A percentile compares a stretch with the other conserved stretches of the same genome.
phyloP scores from a whole-genome alignment of 2,888 invertebrate genomes.

The Drosophila testacea region DNA sequence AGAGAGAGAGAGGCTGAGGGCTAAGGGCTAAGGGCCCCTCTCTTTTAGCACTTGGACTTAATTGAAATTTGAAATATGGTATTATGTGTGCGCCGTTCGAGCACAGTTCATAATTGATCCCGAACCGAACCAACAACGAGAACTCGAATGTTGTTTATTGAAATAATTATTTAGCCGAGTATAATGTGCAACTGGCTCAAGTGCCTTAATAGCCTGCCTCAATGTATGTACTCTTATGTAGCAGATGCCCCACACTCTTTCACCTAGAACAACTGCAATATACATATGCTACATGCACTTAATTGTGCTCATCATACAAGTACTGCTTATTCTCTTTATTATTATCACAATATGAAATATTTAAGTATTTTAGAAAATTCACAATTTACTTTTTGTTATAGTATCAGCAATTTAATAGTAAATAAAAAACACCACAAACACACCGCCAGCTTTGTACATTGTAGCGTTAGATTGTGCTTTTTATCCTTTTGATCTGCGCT shows the following conservation, averaged over 20 bases:
- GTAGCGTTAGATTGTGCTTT: no score
- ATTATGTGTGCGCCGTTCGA: slow-evolving; percentile 81
- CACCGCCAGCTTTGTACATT: no score
- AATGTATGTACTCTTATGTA: slow-evolving; percentile 19
- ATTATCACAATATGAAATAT: background rate
- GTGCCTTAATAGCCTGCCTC: slow-evolving; percentile 39
- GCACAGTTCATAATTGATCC: slow-evolving; percentile 75
- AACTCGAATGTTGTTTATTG: slow-evolving; percentile 73
- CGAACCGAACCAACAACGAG: slow-evolving; percentile 52
- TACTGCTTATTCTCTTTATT: background rate
- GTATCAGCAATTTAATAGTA: background rate
- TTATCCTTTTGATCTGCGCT: no score
- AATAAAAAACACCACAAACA: background rate
- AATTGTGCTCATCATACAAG: slow-evolving; percentile 22
- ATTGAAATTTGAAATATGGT: slow-evolving; percentile 83
- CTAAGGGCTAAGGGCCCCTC: slow-evolving; percentile 41
- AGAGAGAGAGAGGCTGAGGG: background rate
- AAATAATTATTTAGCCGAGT: slow-evolving; percentile 77
- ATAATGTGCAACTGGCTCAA: slow-evolving; percentile 76
- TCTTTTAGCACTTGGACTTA: slow-evolving; percentile 83
- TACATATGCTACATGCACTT: slow-evolving; percentile 36
- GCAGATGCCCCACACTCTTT: slow-evolving; percentile 16
- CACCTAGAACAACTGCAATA: background rate
- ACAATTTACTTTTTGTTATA: background rate
- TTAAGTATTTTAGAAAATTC: background rate